phyloP scores from a whole-genome alignment of 2,888 invertebrate genomes.

The Lucinisca nassula region DNA sequence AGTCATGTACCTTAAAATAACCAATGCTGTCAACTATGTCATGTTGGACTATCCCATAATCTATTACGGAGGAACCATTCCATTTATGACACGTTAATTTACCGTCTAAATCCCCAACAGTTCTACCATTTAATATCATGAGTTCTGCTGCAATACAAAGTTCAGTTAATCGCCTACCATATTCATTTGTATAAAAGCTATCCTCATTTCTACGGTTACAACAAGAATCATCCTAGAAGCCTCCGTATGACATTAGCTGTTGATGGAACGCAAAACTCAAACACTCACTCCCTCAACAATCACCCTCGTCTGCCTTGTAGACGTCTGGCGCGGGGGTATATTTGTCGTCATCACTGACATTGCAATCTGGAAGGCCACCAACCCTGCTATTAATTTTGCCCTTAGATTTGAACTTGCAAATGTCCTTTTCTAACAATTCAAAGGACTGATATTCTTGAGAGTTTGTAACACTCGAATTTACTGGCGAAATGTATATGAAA shows the following conservation, averaged over 20 bases:
- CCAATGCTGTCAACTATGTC: not conserved
- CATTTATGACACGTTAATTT: not conserved
- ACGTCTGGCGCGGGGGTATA: not conserved
- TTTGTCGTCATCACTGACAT: not conserved
- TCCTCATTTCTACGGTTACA: no score
- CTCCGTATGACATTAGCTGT: no score
- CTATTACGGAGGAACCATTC: not conserved
- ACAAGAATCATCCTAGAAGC: no score
- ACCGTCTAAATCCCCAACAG: not conserved
- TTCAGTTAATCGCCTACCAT: no score
- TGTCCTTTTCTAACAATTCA: no score
- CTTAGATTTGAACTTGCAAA: not conserved
- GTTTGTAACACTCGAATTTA: no score
- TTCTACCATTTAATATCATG: not conserved
- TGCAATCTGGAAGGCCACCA: not conserved
- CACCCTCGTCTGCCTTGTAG: not conserved
- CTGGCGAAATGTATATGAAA: no score
- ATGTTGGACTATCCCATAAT: not conserved
- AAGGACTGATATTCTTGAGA: no score
- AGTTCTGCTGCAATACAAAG: not conserved
- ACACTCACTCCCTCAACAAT: no score
- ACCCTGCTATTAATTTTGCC: not conserved
- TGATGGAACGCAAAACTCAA: no score
- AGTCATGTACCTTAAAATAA: not conserved
- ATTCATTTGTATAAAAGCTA: no score